A percentile compares a stretch with the other conserved stretches of the same genome.
Conservation (phyloP, 2,797 vertebrate species). For the Lophius americanus region DNA sequence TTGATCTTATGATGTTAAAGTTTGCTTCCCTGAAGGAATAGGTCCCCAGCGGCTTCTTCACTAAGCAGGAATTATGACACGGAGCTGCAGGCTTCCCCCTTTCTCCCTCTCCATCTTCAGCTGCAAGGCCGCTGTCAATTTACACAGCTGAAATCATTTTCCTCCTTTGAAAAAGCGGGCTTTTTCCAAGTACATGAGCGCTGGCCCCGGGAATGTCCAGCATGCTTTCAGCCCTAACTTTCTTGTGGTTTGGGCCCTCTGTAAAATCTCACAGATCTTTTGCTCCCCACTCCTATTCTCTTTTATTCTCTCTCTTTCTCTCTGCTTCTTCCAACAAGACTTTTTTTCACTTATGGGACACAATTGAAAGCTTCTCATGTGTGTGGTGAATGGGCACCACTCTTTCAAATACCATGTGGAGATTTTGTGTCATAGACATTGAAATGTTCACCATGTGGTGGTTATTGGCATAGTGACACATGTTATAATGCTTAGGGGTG, state of each 20-base stretch:
- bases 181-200: constrained; percentile 63
- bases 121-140: constrained; percentile 80
- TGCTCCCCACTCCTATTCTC: constrained; percentile 54
- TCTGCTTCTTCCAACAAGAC: constrained; percentile 43
- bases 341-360: constrained; percentile 55
- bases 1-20: constrained; percentile 54
- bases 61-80: constrained; percentile 65
- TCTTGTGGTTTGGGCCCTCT: constrained; percentile 78
- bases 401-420: constrained; percentile 41
- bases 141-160: constrained; percentile 80
- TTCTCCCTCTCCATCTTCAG: constrained; percentile 67
- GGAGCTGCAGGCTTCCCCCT: constrained; percentile 57
- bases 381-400: constrained; percentile 31
- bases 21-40: constrained; percentile 35
- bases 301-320: constrained; percentile 44
- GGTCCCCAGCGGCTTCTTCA: constrained; percentile 49
- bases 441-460: no score
- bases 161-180: constrained; percentile 62
- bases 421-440: constrained; percentile 10
- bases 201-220: constrained; percentile 62
- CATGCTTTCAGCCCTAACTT: constrained; percentile 70
- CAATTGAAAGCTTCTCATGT: constrained; percentile 66
- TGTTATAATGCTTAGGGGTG: constrained; percentile 9
- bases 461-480: not conserved
- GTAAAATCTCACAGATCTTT: constrained; percentile 74